Percentiles rank a stretch among this genome's conserved stretches.
phyloP scores from a whole-genome alignment of 1,140 invertebrate genomes.

The Luehdorfia chinensis region DNA sequence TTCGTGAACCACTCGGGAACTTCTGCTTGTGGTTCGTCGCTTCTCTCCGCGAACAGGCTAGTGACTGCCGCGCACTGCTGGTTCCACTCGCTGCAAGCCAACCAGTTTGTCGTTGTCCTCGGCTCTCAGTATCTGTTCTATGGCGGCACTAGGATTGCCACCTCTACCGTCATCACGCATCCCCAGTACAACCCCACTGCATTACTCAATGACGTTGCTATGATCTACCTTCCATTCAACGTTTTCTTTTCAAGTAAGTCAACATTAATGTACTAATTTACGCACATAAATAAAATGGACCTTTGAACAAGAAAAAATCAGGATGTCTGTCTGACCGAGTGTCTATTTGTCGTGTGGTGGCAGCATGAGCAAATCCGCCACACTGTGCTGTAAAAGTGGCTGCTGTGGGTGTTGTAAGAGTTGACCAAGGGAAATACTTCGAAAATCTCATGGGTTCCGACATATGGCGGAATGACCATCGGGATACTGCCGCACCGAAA shows the following conservation, averaged over 20 bases:
- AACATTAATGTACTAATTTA: not conserved
- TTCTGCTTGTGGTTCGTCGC: conserved; percentile 35
- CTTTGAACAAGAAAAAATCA: too few relatives aligned
- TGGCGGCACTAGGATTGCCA: conserved; percentile 31
- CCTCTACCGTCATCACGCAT: conserved; percentile 30
- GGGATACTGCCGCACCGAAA: too few relatives aligned
- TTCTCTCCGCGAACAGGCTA: conserved; percentile 29
- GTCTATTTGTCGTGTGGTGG: too few relatives aligned
- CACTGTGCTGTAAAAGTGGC: too few relatives aligned
- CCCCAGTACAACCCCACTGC: conserved; percentile 26
- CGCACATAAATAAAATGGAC: too few relatives aligned
- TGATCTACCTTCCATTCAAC: conserved; percentile 52
- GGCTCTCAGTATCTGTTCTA: conserved; percentile 34
- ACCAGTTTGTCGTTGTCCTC: conserved; percentile 33
- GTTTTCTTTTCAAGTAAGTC: conserved; percentile 43
- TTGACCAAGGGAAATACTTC: too few relatives aligned
- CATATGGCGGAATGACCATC: too few relatives aligned
- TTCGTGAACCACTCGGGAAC: conserved; percentile 20
- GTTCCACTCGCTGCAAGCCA: conserved; percentile 25
- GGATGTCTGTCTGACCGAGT: too few relatives aligned
- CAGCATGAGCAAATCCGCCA: too few relatives aligned
- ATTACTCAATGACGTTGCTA: conserved; percentile 56
- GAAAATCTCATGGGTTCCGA: too few relatives aligned
- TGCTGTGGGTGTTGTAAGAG: too few relatives aligned
- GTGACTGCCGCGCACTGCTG: conserved; percentile 46